Conservation (phyloP, 2,888 invertebrate genomes). For the Eubasilissa splendida region DNA sequence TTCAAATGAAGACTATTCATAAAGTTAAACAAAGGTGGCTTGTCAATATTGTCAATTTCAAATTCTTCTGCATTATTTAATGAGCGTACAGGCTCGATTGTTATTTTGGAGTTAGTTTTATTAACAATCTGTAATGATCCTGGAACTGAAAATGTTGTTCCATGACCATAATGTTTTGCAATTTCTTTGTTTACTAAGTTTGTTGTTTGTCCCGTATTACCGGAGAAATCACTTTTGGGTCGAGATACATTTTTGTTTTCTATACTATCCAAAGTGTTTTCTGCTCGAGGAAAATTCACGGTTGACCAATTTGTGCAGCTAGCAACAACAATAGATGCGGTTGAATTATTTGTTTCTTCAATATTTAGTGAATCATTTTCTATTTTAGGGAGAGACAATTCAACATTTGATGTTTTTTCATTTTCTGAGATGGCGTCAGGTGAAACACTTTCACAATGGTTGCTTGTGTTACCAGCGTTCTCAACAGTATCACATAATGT, state of each 20-base stretch:
- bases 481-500: no score
- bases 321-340: constrained; percentile 7
- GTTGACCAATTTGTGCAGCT: constrained; percentile 7
- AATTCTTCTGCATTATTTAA: constrained; percentile 45
- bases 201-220: constrained; percentile 58
- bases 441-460: no score
- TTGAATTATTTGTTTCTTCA: background rate
- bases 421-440: no score
- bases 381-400: background rate
- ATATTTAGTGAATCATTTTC: background rate
- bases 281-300: constrained; percentile 3
- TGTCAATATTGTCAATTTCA: constrained; percentile 53
- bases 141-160: constrained; percentile 11
- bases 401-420: background rate
- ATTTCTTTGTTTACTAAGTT: constrained; percentile 49
- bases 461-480: no score
- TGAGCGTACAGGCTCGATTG: constrained; percentile 39
- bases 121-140: constrained; percentile 19
- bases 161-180: background rate
- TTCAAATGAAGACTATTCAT: constrained; percentile 16
- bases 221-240: constrained; percentile 23
- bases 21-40: constrained; percentile 54
- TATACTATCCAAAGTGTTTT: constrained; percentile 45
- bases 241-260: constrained; percentile 49
- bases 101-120: constrained; percentile 17